Evolutionary conservation across 2,113 vertebrate species (phyloP).

Genomic region (Phoxinus phoxinus): DNA sequence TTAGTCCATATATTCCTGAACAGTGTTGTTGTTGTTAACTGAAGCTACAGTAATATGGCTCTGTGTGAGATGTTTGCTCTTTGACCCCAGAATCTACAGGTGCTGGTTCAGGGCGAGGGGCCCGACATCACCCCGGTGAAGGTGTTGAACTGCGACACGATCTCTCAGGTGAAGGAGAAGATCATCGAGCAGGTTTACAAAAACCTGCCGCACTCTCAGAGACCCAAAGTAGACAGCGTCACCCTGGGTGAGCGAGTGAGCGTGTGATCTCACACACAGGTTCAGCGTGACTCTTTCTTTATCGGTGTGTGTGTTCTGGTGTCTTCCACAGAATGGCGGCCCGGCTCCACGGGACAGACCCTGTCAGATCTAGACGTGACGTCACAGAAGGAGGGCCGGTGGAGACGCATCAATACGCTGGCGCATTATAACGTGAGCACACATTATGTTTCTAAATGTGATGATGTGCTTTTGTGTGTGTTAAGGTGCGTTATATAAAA

Average conservation of each 20-base stretch:
- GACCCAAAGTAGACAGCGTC: slow-evolving; percentile 90
- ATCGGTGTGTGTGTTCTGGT: neutral
- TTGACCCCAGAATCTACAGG: slow-evolving; percentile 85
- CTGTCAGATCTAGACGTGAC: slow-evolving; percentile 96
- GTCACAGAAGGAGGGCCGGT: slow-evolving; percentile 94
- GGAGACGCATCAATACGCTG: slow-evolving; percentile 93
- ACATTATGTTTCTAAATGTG: neutral
- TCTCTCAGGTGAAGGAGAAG: slow-evolving; percentile 97
- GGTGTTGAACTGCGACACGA: slow-evolving; percentile 95
- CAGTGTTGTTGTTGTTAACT: too few species aligned
- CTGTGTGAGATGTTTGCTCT: too few species aligned
- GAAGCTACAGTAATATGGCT: too few species aligned
- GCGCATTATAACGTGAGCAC: slow-evolving; percentile 95
- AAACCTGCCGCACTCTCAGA: slow-evolving; percentile 89
- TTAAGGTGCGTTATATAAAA: slow-evolving; percentile 79
- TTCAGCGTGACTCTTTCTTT: neutral
- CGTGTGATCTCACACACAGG: neutral
- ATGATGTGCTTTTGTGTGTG: slow-evolving; percentile 27
- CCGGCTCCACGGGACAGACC: slow-evolving; percentile 96
- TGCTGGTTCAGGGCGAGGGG: slow-evolving; percentile 90
- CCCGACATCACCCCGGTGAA: slow-evolving; percentile 87
- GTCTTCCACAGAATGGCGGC: slow-evolving; percentile 88
- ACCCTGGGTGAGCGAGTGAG: slow-evolving; percentile 81
- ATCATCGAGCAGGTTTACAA: slow-evolving; percentile 96
- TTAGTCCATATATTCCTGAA: too few species aligned